Evolutionary conservation across 2,888 invertebrate genomes (phyloP).

Genomic region (Frankliniella fusca): DNA sequence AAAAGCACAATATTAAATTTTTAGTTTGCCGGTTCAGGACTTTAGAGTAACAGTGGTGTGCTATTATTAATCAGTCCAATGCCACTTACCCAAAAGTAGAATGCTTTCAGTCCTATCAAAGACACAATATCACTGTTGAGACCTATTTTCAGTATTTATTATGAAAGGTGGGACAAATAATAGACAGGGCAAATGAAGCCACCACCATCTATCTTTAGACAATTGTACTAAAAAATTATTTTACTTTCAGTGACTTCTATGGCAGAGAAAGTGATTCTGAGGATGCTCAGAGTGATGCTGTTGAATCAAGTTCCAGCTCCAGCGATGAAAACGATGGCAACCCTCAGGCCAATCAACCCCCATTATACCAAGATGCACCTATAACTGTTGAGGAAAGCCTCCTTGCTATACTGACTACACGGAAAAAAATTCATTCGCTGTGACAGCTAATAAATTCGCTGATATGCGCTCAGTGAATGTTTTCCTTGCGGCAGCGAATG

Average conservation of each 20-base stretch:
- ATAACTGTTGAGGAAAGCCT: conserved; percentile 36
- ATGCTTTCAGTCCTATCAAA: neutral
- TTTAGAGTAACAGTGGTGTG: too few relatives aligned
- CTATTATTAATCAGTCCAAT: too few relatives aligned
- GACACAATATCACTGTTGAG: neutral
- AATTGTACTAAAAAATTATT: neutral
- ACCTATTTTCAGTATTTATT: neutral
- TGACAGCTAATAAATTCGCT: too few relatives aligned
- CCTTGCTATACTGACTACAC: conserved; percentile 34
- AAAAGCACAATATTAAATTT: too few relatives aligned
- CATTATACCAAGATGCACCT: conserved; percentile 34
- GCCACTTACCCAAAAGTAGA: too few relatives aligned
- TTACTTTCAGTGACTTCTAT: neutral
- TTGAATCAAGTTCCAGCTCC: neutral
- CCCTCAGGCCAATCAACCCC: conserved; percentile 27
- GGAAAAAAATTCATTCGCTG: too few relatives aligned
- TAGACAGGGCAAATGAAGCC: too few relatives aligned
- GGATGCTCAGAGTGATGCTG: neutral
- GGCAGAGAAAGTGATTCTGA: neutral
- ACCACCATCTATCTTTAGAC: too few relatives aligned
- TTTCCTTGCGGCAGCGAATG: too few relatives aligned
- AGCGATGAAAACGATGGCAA: neutral
- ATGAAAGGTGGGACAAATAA: too few relatives aligned
- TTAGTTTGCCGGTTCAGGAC: too few relatives aligned
- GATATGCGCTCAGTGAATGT: too few relatives aligned